Base-by-base conservation (phyloP, 2,888 invertebrate genomes). In the Leptinotarsa tumamoca region DNA sequence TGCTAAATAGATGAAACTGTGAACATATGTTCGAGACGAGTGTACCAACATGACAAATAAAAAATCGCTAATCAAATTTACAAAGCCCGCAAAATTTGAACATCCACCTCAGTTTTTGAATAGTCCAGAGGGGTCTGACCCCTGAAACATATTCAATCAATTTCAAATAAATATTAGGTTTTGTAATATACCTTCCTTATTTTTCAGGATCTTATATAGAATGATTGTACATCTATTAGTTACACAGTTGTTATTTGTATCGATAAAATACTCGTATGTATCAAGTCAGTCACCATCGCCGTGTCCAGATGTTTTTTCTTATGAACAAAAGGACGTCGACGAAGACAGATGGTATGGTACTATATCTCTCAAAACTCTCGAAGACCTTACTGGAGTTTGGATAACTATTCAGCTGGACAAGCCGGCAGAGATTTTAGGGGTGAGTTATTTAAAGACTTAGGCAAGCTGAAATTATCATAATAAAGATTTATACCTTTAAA, bases 321-420 rank as follows among this genome's bases (percentile, higher is more conserved):
- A 87, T 78, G 85, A 87, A 75, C 79, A 83, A 4, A 74, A 77
- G 66, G 82, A 89, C 87, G 0, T 86, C 88, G 61, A 88, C 88
- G 14, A 90, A 66, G 91, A 91, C 51, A 86, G 91, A 54, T 93
- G 93, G 92, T 91, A 91, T 79, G 93, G 91, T 0, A 90, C 90
- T 3, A 88, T 92, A 51, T 88, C 89, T 75, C 82, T 92, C 1
- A 90, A 89, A 17, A 91, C 91, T 0, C 89, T 90, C 69, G 91
- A 91, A 82, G 90, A 90, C 0, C 87, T 93, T 2, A 90, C 90
- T 72, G 92, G 93, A 0, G 86, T 93, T 4, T 92, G 91, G 90
- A 84, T 93, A 14, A 90, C 91, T 72, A 87, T 93, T 0, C 90
- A 90, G 27, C 84, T 93, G 70, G 92, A 93, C 80, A 86, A 88